Conservation (phyloP, 2,113 vertebrate genomes). For the Chrysemys picta region DNA sequence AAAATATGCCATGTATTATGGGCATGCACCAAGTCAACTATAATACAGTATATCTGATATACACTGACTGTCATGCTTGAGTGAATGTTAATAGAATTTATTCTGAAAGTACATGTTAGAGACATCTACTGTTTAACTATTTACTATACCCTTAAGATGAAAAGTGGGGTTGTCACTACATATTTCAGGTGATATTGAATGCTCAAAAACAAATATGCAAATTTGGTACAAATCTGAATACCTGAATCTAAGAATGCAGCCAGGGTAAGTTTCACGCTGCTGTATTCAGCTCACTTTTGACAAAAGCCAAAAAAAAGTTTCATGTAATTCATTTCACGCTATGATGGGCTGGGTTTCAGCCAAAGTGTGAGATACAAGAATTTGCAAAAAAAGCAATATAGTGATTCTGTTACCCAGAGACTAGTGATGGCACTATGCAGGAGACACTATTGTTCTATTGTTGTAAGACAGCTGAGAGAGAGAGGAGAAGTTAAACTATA, state of each 20-base stretch:
- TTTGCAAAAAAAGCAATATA: constrained; percentile 77
- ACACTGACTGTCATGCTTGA: constrained; percentile 86
- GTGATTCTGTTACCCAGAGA: constrained; percentile 75
- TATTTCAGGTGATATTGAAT: constrained; percentile 75
- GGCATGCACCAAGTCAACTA: constrained; percentile 84
- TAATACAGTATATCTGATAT: constrained; percentile 87
- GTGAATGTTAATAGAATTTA: constrained; percentile 87
- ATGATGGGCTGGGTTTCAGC: constrained; percentile 79
- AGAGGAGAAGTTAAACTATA: constrained; percentile 68
- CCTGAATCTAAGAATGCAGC: constrained; percentile 71
- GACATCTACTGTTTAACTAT: constrained; percentile 84
- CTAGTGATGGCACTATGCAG: constrained; percentile 71
- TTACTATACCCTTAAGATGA: constrained; percentile 83
- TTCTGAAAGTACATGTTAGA: constrained; percentile 85
- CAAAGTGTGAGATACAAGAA: constrained; percentile 79
- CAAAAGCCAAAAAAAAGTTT: constrained; percentile 81
- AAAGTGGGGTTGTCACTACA: constrained; percentile 77
- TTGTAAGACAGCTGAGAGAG: constrained; percentile 74
- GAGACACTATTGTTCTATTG: constrained; percentile 70
- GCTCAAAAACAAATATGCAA: constrained; percentile 77
- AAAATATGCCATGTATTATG: constrained; percentile 85
- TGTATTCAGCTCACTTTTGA: constrained; percentile 78
- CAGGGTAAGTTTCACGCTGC: constrained; percentile 60
- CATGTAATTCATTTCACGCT: constrained; percentile 82
- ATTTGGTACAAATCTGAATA: constrained; percentile 70